Conservation (phyloP, 2,113 vertebrate species). For the Apteryx mantelli region DNA sequence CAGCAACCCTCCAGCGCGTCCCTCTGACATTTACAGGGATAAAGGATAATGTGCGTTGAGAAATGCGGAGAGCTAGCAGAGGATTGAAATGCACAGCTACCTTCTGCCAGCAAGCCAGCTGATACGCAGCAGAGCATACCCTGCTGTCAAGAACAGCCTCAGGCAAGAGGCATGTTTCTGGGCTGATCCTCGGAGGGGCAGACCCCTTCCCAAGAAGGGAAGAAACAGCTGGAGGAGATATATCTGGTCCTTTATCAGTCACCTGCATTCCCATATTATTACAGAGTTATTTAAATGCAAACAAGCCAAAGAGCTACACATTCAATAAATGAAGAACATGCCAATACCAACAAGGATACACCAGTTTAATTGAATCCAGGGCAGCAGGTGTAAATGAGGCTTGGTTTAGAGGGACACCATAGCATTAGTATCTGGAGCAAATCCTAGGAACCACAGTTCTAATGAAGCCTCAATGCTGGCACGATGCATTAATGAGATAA, state of each 20-base stretch:
- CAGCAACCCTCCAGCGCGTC: fast-evolving
- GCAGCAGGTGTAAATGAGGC: not conserved
- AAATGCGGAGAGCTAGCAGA: not conserved
- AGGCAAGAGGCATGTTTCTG: not conserved
- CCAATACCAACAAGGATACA: not conserved
- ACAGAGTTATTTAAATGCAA: not conserved
- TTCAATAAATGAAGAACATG: not conserved
- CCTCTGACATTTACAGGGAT: not conserved
- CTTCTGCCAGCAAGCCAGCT: not conserved
- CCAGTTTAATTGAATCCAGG: not conserved
- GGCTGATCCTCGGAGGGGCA: not conserved
- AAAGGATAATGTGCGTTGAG: fast-evolving
- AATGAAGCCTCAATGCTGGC: not conserved
- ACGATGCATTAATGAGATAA: not conserved
- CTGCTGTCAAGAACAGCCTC: not conserved
- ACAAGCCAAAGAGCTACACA: not conserved
- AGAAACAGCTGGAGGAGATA: not conserved
- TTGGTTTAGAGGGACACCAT: not conserved
- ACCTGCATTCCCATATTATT: fast-evolving
- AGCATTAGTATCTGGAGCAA: not conserved
- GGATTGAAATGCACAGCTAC: not conserved
- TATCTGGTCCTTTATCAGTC: not conserved
- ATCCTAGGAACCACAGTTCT: not conserved
- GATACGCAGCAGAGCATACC: not conserved
- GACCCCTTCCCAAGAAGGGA: not conserved